Evolutionary conservation across 2,113 vertebrate species (phyloP).

Genomic region (Onychostoma macrolepis): DNA sequence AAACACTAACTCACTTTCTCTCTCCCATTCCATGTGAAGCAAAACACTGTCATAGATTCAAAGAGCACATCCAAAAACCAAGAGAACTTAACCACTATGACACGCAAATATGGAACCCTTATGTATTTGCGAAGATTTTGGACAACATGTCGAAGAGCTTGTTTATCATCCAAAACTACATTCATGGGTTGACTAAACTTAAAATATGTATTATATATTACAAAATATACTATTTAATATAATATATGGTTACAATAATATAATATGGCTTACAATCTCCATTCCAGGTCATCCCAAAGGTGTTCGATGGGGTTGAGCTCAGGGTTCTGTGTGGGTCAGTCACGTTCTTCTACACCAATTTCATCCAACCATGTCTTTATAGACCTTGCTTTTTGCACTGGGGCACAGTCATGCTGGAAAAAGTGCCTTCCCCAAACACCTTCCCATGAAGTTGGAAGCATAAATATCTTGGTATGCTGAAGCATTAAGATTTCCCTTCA

Average conservation of each 20-base stretch:
- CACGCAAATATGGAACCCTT: not conserved
- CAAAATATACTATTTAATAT: not conserved
- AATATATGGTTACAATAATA: not conserved
- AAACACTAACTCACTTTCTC: not conserved
- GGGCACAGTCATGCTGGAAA: too few species aligned
- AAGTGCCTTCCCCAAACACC: not conserved
- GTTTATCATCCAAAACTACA: not conserved
- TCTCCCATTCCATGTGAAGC: not conserved
- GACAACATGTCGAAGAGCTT: not conserved
- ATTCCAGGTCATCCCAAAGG: too few species aligned
- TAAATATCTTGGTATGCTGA: not conserved
- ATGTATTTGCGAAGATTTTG: not conserved
- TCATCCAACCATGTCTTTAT: not conserved
- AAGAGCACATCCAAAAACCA: not conserved
- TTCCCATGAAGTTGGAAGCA: not conserved
- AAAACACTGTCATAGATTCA: not conserved
- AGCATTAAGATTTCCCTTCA: not conserved
- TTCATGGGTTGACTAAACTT: not conserved
- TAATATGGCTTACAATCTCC: not conserved
- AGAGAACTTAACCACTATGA: not conserved
- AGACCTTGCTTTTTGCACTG: not conserved
- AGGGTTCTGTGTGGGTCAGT: not conserved
- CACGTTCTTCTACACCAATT: not conserved
- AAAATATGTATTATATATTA: not conserved
- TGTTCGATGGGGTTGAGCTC: too few species aligned